A percentile compares a stretch with the other conserved stretches of the same genome.
These are phyloP conservation scores for Morus bassanus DNA, from an alignment of 2,797 vertebrate genomes.

Conservation along the genomic window DNA sequence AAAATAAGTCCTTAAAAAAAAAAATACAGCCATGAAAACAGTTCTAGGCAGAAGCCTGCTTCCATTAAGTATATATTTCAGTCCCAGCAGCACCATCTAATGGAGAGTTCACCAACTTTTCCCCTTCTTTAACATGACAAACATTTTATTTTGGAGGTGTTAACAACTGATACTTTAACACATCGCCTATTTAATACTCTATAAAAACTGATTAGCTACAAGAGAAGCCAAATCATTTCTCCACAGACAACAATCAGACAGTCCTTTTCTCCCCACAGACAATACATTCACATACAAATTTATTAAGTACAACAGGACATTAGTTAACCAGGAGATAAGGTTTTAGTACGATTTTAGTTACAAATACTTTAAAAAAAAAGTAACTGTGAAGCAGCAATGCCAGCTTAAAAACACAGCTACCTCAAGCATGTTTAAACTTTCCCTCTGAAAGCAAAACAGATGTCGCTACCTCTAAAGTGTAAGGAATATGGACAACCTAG, in stretches of 20 bases:
- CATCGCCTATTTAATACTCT: neutral
- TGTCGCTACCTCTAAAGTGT: neutral
- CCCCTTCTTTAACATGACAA: conserved; percentile 11
- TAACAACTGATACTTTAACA: conserved; percentile 33
- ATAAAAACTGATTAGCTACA: neutral
- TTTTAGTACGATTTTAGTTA: neutral
- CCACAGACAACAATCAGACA: neutral
- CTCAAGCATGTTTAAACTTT: neutral
- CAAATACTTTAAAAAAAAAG: neutral
- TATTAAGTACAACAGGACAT: neutral
- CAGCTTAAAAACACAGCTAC: neutral
- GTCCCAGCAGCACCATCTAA: conserved; percentile 69
- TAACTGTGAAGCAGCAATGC: neutral
- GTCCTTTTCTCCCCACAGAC: neutral
- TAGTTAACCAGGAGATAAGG: neutral
- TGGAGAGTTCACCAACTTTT: conserved; percentile 44
- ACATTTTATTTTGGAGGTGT: conserved; percentile 21
- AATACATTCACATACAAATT: neutral
- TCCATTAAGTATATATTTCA: conserved; percentile 30
- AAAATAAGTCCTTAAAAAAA: neutral
- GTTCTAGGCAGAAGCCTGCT: neutral
- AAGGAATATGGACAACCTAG: neutral
- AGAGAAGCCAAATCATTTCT: neutral
- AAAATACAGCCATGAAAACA: neutral
- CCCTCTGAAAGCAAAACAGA: neutral